Evolutionary conservation across 2,113 vertebrate species (phyloP), one percentile per base, ranked within the genome.

Genomic region (Delphinus delphis): DNA sequence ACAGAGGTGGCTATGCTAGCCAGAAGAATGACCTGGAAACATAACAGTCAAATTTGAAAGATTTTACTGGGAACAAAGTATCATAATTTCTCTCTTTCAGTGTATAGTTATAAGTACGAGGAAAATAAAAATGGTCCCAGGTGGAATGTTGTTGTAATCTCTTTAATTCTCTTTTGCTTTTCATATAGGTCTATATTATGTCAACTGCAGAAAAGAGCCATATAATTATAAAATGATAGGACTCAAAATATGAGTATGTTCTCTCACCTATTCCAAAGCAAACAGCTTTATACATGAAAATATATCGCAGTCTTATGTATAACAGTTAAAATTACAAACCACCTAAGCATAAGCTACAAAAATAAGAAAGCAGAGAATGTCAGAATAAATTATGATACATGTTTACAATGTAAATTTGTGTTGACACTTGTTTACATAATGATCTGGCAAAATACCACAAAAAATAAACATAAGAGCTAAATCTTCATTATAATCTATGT

Each of bases 281-380:
- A 95, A 47, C 3, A 92, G 65, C 7, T 90, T 95, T 84, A 81
- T 38, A 8, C 31, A 50, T 73, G 53, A 96, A 96, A 90, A 94
- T 55, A 81, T 26, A 47, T 2, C 87, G 25, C 15, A 86, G n/a
- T 94, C n/a, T 94, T 82, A 89, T 38, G 65, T 83, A 38, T 12
- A 65, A 92, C 3, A 86, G 60, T 60, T 83, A 96, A 97, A 97
- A 67, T 83, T 60, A 71, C 31, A 94, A 83, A 94, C 26, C 44
- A 88, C 2, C 6, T 36, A 71, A 26, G 3, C 47, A 26, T 85
- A 80, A 38, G 13, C 33, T 80, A 36, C 21, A 65, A 92, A 93
- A 96, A 92, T 2, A 41, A 23, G 14, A 92, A 17, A 91, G 5
- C 28, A 88, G 21, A 74, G 12, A 90, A 41, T 65, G 47, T 38